Percentiles rank a stretch among this genome's conserved stretches.
Conservation (phyloP, 64 coral and sea anemone genomes). For the Pocillopora damicornis region DNA sequence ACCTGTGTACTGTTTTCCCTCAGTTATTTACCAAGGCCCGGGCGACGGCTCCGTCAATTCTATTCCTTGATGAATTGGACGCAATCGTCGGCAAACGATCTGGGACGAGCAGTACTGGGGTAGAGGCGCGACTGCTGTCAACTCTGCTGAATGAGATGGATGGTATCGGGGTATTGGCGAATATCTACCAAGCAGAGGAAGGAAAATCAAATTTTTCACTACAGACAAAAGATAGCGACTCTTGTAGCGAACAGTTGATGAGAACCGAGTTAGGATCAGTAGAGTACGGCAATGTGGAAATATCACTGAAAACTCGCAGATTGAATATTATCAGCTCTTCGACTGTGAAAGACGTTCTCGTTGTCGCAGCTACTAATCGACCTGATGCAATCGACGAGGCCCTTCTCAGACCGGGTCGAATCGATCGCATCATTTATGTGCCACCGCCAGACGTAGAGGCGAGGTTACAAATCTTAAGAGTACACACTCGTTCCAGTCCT, state of each 20-base stretch:
- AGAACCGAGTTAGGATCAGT: not conserved
- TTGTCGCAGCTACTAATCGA: slow-evolving; percentile 93
- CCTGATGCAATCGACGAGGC: slow-evolving; percentile 89
- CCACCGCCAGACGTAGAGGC: slow-evolving; percentile 83
- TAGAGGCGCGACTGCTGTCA: slow-evolving; percentile 64
- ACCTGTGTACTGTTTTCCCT: not conserved
- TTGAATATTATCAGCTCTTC: not conserved
- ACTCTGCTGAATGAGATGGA: slow-evolving; percentile 99
- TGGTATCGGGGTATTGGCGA: slow-evolving; percentile 82
- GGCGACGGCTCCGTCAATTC: slow-evolving; percentile 76
- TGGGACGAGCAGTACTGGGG: slow-evolving; percentile 37
- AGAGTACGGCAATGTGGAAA: not conserved
- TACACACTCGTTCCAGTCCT: slow-evolving; percentile 78
- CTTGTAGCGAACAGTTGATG: not conserved
- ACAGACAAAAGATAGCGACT: not conserved
- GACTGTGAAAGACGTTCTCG: slow-evolving; percentile 58
- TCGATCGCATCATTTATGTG: slow-evolving; percentile 91
- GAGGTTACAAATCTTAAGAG: slow-evolving; percentile 86
- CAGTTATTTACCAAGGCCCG: slow-evolving; percentile 94
- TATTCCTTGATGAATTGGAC: slow-evolving; percentile 96
- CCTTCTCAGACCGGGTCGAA: slow-evolving; percentile 83
- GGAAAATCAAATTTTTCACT: not conserved
- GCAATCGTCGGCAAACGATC: slow-evolving; percentile 79
- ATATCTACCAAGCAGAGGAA: slow-evolving; percentile 61
- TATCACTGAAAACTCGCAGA: not conserved